Conservation (phyloP, 2,888 invertebrate genomes). For the Trissolcus brochymenae region DNA sequence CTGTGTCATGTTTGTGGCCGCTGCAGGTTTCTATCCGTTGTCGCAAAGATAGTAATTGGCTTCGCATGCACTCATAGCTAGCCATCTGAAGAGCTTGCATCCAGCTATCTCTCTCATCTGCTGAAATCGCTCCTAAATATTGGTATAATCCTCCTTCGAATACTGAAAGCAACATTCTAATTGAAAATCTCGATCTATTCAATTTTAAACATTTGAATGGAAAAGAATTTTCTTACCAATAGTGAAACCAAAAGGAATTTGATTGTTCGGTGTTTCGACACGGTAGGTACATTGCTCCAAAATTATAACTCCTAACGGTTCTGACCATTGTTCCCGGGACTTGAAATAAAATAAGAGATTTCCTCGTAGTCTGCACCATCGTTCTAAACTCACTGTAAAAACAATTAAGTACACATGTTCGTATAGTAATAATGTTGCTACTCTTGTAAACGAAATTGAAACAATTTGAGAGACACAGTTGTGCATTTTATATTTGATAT, state of each 20-base stretch:
- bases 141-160: slow-evolving; percentile 90
- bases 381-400: slow-evolving; percentile 83
- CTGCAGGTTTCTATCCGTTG: slow-evolving; percentile 81
- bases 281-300: slow-evolving; percentile 91
- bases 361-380: slow-evolving; percentile 94
- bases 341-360: slow-evolving; percentile 96
- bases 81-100: slow-evolving; percentile 89
- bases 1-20: slow-evolving; percentile 81
- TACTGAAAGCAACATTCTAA: slow-evolving; percentile 76
- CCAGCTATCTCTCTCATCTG: slow-evolving; percentile 91
- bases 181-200: not conserved
- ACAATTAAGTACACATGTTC: slow-evolving; percentile 40
- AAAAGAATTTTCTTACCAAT: slow-evolving; percentile 80
- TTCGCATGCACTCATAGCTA: slow-evolving; percentile 88
- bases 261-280: slow-evolving; percentile 81
- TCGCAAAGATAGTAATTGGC: slow-evolving; percentile 82
- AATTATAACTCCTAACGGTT: slow-evolving; percentile 91
- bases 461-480: no score
- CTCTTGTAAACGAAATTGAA: no score
- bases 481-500: no score
- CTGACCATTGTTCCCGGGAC: slow-evolving; percentile 90
- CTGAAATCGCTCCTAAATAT: slow-evolving; percentile 87
- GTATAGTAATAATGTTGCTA: no score
- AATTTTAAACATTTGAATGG: slow-evolving; percentile 8
- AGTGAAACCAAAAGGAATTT: slow-evolving; percentile 88